phyloP scores from a whole-genome alignment of 1,140 invertebrate species.

The Ceratina japonica region DNA sequence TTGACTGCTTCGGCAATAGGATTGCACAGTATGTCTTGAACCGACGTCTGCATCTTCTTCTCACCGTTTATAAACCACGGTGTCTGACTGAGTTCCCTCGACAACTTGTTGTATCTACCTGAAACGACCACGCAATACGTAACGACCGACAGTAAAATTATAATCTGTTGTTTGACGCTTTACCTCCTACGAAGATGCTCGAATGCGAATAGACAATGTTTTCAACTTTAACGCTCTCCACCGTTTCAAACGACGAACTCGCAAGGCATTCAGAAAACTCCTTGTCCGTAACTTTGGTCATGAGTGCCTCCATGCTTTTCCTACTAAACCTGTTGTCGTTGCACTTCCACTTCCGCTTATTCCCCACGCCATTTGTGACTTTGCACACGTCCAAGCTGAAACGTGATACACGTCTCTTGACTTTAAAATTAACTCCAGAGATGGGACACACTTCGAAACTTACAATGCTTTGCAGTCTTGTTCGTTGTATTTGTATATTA shows the following conservation, averaged over 20 bases:
- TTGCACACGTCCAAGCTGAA: slow-evolving; percentile 52
- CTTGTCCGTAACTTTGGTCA: slow-evolving; percentile 74
- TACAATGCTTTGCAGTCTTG: slow-evolving; percentile 81
- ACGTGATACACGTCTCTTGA: neutral
- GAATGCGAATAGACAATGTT: slow-evolving; percentile 79
- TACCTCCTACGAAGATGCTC: slow-evolving; percentile 83
- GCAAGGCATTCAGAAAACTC: slow-evolving; percentile 77
- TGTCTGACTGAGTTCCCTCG: slow-evolving; percentile 92
- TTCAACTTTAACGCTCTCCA: slow-evolving; percentile 69
- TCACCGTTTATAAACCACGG: slow-evolving; percentile 95
- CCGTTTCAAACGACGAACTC: slow-evolving; percentile 27
- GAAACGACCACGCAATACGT: slow-evolving; percentile 50
- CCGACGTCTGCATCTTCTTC: slow-evolving; percentile 89
- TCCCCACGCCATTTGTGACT: slow-evolving; percentile 65
- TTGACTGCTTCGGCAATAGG: slow-evolving; percentile 80
- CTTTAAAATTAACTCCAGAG: neutral
- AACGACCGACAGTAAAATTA: slow-evolving; percentile 29
- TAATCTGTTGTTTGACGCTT: slow-evolving; percentile 1
- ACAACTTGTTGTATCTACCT: slow-evolving; percentile 94
- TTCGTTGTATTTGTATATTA: slow-evolving; percentile 79
- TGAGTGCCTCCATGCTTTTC: slow-evolving; percentile 79
- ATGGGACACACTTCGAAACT: slow-evolving; percentile 58
- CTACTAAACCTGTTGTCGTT: slow-evolving; percentile 78
- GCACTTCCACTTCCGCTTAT: slow-evolving; percentile 69
- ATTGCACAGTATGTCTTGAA: slow-evolving; percentile 93